phyloP scores from a whole-genome alignment of 2,888 invertebrate genomes.

The Meganola albula region DNA sequence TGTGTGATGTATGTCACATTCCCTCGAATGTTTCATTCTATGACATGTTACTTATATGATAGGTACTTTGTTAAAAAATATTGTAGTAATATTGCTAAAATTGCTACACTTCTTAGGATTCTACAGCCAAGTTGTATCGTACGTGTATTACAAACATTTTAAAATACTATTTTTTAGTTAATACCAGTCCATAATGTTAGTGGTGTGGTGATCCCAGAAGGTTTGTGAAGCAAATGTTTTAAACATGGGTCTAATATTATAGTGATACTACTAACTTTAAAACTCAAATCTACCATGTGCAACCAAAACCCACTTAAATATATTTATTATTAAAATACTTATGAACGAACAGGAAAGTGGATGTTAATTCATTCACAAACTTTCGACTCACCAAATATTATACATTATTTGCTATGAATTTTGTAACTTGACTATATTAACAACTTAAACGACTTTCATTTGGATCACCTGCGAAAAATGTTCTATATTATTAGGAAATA shows the following conservation, averaged over 20 bases:
- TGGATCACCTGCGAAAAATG: slow-evolving; percentile 62
- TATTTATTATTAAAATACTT: slow-evolving; percentile 11
- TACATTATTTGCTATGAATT: slow-evolving; percentile 42
- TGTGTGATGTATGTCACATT: too few relatives aligned
- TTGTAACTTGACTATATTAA: slow-evolving; percentile 50
- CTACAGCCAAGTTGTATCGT: too few relatives aligned
- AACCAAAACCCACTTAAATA: slow-evolving; percentile 30
- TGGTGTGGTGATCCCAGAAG: slow-evolving; percentile 18
- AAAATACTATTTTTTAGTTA: too few relatives aligned
- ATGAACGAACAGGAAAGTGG: slow-evolving; percentile 15
- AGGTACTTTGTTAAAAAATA: too few relatives aligned
- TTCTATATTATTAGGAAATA: slow-evolving; percentile 18
- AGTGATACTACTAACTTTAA: slow-evolving; percentile 16
- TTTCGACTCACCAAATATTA: slow-evolving; percentile 54
- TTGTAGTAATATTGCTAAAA: too few relatives aligned
- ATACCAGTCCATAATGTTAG: too few relatives aligned
- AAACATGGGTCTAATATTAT: slow-evolving; percentile 22
- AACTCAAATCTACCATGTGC: slow-evolving; percentile 31
- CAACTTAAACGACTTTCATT: slow-evolving; percentile 63
- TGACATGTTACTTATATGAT: too few relatives aligned
- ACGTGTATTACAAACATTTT: too few relatives aligned
- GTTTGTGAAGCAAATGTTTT: slow-evolving; percentile 10
- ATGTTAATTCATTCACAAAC: slow-evolving; percentile 22
- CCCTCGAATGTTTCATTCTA: too few relatives aligned
- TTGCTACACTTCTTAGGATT: too few relatives aligned